These are phyloP conservation scores for Calliscelio sp. DNA, from an alignment of 2,888 invertebrate species.

Conservation along the genomic window DNA sequence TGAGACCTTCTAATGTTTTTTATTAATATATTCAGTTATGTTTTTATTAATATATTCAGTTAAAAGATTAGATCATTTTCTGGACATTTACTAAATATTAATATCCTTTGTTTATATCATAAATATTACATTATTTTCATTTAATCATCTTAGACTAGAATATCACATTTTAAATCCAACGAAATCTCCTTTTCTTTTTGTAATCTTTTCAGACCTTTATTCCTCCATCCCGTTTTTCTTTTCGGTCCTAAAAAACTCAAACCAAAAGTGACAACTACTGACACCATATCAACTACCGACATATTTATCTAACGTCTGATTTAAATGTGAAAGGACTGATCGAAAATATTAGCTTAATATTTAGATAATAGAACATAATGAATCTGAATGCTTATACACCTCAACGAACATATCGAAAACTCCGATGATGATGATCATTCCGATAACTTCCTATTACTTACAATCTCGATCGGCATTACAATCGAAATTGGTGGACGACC, in stretches of 20 bases:
- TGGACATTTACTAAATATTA: no score
- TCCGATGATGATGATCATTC: slow-evolving; percentile 20
- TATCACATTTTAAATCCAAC: no score
- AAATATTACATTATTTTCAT: no score
- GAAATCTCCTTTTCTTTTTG: no score
- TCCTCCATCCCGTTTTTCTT: not conserved
- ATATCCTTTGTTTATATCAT: no score
- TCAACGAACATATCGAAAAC: not conserved
- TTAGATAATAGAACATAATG: slow-evolving; percentile 5
- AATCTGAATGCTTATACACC: slow-evolving; percentile 8
- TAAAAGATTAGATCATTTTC: no score
- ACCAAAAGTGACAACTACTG: slow-evolving; percentile 30
- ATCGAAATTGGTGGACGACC: slow-evolving; percentile 10
- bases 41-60: no score
- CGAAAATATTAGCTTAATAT: slow-evolving; percentile 19
- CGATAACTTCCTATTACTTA: slow-evolving; percentile 4
- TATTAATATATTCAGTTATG: no score
- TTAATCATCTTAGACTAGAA: no score
- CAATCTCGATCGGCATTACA: not conserved
- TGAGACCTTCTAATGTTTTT: no score
- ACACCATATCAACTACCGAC: slow-evolving; percentile 34
- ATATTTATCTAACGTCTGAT: slow-evolving; percentile 25
- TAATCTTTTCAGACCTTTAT: not conserved
- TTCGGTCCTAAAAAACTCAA: slow-evolving; percentile 17
- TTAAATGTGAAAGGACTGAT: slow-evolving; percentile 41